A percentile compares a stretch with the other conserved stretches of the same genome.
These are phyloP conservation scores for Halcyon smyrnensis DNA, from an alignment of 2,797 vertebrate genomes.

Conservation along the genomic window DNA sequence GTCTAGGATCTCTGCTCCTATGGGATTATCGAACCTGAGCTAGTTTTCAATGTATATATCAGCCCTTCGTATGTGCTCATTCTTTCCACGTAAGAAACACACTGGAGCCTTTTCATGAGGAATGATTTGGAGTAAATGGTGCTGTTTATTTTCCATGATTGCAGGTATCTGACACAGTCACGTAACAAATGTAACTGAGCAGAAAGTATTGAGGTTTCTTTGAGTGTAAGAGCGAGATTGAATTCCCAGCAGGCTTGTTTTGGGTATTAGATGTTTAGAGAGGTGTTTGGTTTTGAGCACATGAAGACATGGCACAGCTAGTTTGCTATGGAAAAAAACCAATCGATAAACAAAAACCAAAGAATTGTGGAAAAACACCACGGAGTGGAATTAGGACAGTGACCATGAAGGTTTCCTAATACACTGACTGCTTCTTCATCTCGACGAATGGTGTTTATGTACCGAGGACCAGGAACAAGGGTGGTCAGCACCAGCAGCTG, in stretches of 20 bases:
- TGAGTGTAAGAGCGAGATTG: background rate
- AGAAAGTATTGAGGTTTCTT: background rate
- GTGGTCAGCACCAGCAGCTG: background rate
- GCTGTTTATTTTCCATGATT: background rate
- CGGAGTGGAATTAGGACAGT: background rate
- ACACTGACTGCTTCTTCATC: background rate
- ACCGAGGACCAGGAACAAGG: background rate
- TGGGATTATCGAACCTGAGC: background rate
- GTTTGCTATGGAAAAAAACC: background rate
- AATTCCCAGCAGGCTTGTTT: background rate
- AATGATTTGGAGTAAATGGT: background rate
- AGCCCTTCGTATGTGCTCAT: background rate
- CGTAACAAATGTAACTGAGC: background rate
- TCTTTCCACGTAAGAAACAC: background rate
- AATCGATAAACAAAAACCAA: background rate
- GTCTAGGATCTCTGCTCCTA: background rate
- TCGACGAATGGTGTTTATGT: background rate
- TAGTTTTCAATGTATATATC: background rate
- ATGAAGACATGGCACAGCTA: background rate
- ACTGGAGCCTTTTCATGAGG: background rate
- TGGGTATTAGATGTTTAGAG: background rate
- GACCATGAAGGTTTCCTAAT: background rate
- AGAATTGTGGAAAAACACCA: background rate
- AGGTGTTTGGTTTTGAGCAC: background rate
- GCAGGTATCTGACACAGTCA: background rate